Evolutionary conservation across 2,888 invertebrate genomes (phyloP).

Genomic region (Caenorhabditis sinica): DNA sequence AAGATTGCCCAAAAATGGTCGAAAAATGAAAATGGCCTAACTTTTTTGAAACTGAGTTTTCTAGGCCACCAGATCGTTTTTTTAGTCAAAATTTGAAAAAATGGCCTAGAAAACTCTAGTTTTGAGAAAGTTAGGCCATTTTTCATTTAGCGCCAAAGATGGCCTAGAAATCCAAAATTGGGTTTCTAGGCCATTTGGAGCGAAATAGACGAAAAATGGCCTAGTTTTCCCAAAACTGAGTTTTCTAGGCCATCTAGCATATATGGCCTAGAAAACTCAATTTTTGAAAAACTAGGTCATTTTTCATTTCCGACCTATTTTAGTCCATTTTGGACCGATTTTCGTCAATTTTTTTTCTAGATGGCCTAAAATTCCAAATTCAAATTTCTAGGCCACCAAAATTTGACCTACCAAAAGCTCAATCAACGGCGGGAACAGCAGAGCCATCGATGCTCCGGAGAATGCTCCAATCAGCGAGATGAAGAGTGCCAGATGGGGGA

Average conservation of each 20-base stretch:
- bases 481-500: constrained; percentile 92
- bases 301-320: too few relatives aligned
- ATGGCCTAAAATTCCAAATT: neutral
- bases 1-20: too few relatives aligned
- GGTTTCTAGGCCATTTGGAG: too few relatives aligned
- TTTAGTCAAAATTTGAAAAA: too few relatives aligned
- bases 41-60: neutral
- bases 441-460: constrained; percentile 91
- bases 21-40: neutral
- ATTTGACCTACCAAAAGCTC: constrained; percentile 87
- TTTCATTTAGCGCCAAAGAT: neutral
- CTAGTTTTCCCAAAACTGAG: too few relatives aligned
- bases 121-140: too few relatives aligned
- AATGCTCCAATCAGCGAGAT: constrained; percentile 94
- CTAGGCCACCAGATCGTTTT: neutral
- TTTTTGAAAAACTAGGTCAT: too few relatives aligned
- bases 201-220: too few relatives aligned
- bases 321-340: too few relatives aligned
- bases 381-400: neutral
- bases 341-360: too few relatives aligned
- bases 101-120: too few relatives aligned
- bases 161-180: neutral
- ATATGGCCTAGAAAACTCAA: too few relatives aligned
- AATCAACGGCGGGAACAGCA: constrained; percentile 92
- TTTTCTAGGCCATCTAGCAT: neutral